These are phyloP conservation scores for Megaustenia siamemsis DNA, from an alignment of 2,888 invertebrate genomes.

Conservation along the genomic window DNA sequence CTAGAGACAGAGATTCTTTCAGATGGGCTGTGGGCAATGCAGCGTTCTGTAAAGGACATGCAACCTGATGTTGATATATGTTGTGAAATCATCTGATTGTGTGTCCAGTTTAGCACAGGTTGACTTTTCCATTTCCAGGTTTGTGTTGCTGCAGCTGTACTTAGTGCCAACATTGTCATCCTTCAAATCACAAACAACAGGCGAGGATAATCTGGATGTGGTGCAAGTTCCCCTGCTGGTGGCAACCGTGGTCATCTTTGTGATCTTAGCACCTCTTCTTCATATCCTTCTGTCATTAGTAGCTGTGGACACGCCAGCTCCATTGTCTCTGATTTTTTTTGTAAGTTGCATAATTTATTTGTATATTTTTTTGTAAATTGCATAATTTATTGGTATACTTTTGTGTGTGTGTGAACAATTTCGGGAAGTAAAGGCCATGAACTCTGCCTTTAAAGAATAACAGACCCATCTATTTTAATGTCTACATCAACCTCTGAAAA, in stretches of 20 bases:
- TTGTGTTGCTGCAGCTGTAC: conserved; percentile 73
- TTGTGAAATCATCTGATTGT: too few relatives aligned
- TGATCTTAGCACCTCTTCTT: conserved; percentile 64
- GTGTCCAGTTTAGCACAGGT: too few relatives aligned
- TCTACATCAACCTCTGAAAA: too few relatives aligned
- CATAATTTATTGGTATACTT: too few relatives aligned
- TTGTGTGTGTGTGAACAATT: too few relatives aligned
- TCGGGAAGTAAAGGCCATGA: too few relatives aligned
- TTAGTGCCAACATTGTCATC: conserved; percentile 72
- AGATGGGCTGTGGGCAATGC: too few relatives aligned
- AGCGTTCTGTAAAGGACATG: too few relatives aligned
- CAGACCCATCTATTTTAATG: too few relatives aligned
- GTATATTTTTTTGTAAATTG: background rate
- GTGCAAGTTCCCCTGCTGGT: conserved; percentile 66
- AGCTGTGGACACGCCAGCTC: conserved; percentile 54
- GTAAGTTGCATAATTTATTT: conserved; percentile 61
- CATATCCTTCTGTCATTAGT: conserved; percentile 63
- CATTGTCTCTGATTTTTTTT: conserved; percentile 62
- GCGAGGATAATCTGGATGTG: conserved; percentile 65
- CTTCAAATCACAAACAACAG: conserved; percentile 62
- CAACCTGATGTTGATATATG: too few relatives aligned
- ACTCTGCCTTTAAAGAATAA: too few relatives aligned
- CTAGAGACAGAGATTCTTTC: too few relatives aligned
- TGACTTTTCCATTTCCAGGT: conserved; percentile 65
- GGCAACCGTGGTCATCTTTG: conserved; percentile 64